Base-by-base conservation (phyloP, 2,888 invertebrate genomes). In the Glaucopsyche alexis region DNA sequence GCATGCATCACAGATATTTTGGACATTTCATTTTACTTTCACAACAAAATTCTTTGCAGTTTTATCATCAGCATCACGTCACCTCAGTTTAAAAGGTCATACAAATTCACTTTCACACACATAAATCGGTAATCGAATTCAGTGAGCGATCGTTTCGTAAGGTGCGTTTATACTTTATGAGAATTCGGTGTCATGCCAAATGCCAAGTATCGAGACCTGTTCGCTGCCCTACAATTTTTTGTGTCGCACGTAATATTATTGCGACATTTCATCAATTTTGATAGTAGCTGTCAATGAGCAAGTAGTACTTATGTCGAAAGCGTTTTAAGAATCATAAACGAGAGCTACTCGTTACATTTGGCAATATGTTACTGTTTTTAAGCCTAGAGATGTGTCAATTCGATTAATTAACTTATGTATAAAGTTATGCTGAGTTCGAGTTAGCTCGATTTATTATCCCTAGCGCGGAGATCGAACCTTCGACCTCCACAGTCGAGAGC, bases 211-310 rank as follows among this genome's bases (percentile, higher is more conserved):
- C 71, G 75, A 74, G 78, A 82, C 82, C 81, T 81, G 83, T 81
- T 82, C 77, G 69, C 72, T 86, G 88, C 87, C 89, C 87, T 80
- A 85, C 84, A 86, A 78, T 85, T 80, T 84, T 87, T 89, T 77
- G 60, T 60, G 60, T 60, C 60, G 60, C 60, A 60, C 60, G 60
- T 60, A 60, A 60, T 60, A 60, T 38, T 38, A 60, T 38, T 60
- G 60, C 60, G 60, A 60, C 29, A 60, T 60, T 60, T 60, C 60
- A 29, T 60, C 29, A 60, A 60, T 38, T 60, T 60, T 60, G 60
- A 60, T 60, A 19, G 60, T 38, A 60, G 38, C 60, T 60, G 60
- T 60, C 60, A 60, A 14, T 60, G 29, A 55, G 19, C n/a, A 0
- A 29, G 29, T 29, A 29, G 52, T 52, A 16, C n/a, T 11, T 19